phyloP scores from a whole-genome alignment of 2,797 vertebrate species.

The Stomatorhinus walkeri region DNA sequence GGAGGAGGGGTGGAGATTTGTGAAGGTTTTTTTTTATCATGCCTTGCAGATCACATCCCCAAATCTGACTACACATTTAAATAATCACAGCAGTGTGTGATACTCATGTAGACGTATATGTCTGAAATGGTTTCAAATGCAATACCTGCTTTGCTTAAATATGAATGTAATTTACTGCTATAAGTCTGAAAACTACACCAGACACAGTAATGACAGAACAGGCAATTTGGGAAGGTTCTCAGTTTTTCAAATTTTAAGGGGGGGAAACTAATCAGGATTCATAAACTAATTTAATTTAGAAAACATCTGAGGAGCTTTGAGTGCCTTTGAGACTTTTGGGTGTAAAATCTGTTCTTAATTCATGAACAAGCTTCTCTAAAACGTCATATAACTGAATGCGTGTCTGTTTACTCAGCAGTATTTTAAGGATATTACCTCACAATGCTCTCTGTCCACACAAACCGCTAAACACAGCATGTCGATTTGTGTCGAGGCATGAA shows the following conservation, averaged over 20 bases:
- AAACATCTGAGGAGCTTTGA: not conserved
- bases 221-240: not conserved
- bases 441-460: not conserved
- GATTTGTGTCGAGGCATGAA: not conserved
- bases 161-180: conserved; percentile 38
- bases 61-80: not conserved
- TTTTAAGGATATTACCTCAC: not conserved
- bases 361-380: not conserved
- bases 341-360: not conserved
- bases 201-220: not conserved
- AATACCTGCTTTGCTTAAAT: not conserved
- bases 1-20: not conserved
- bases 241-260: not conserved
- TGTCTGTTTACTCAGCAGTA: not conserved
- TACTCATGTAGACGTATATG: not conserved
- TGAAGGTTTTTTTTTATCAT: not conserved
- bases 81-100: conserved; percentile 12
- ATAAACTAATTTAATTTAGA: not conserved
- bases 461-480: not conserved
- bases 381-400: not conserved
- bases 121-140: not conserved
- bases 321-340: conserved; percentile 9
- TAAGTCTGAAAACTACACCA: not conserved
- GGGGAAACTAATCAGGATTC: not conserved
- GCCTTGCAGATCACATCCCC: not conserved